Percentiles rank a stretch among this genome's conserved stretches.
phyloP scores from a whole-genome alignment of 2,113 vertebrate genomes.

The Mormyrus iriodes region DNA sequence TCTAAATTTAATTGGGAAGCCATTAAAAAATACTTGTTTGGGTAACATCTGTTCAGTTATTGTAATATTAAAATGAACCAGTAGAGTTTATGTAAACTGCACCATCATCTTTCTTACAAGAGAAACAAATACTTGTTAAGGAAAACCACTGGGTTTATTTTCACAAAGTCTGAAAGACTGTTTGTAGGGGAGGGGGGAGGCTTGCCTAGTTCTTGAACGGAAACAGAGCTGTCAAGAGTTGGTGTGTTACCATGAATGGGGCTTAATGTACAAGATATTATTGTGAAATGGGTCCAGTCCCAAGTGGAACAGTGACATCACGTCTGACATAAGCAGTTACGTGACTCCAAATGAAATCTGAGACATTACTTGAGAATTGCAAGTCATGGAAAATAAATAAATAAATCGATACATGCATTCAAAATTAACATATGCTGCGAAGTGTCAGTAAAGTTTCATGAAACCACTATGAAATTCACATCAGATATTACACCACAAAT shows the following conservation, averaged over 20 bases:
- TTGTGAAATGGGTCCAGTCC: constrained; percentile 35
- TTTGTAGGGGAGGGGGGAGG: constrained; percentile 33
- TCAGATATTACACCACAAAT: neutral
- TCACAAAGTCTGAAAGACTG: constrained; percentile 48
- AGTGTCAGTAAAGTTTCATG: neutral
- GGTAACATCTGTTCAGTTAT: constrained; percentile 10
- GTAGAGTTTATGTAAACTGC: constrained; percentile 47
- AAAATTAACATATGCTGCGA: neutral
- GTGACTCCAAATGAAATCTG: constrained; percentile 31
- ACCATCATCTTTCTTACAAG: constrained; percentile 46
- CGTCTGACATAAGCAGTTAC: constrained; percentile 33
- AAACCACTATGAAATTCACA: neutral
- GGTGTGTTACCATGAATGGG: constrained; percentile 25
- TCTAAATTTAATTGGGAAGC: neutral
- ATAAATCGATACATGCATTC: neutral
- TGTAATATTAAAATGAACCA: constrained; percentile 40
- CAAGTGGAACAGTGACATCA: constrained; percentile 29
- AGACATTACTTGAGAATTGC: constrained; percentile 35
- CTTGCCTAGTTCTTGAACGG: constrained; percentile 32
- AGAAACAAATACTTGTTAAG: constrained; percentile 55
- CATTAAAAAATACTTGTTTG: neutral
- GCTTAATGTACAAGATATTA: constrained; percentile 20
- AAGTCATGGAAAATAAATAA: constrained; percentile 10
- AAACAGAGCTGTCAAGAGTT: constrained; percentile 13
- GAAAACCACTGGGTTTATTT: constrained; percentile 49